Evolutionary conservation across 2,888 invertebrate genomes (phyloP), one percentile per base, ranked within the genome.

Genomic region (Cantharis lateralis): DNA sequence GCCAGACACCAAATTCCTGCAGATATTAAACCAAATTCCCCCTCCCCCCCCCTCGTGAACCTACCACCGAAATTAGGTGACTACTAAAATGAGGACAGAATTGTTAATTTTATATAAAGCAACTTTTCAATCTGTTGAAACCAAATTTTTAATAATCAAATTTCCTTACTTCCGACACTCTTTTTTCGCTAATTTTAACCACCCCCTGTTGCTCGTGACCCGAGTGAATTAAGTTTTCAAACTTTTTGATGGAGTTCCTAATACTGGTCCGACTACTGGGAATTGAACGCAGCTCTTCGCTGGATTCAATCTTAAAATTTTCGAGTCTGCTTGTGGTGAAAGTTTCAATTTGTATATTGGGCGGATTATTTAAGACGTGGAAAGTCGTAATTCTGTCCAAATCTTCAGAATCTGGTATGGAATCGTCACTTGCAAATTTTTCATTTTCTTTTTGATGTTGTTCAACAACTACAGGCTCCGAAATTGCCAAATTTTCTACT

Each of bases 321-420:
- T 13, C n/a, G 10, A 66, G 16, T 15, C n/a, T 48, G 16, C 16
- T 18, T 11, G 11, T 63, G 10, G 11, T 63, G 10, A 2, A 63
- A 11, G 63, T 18, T 18, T 18, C 15, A 11, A 16, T 63, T 15
- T 15, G 18, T 10, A 11, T 18, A 18, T 63, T 63, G 48, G 75
- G 70, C 2, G 74, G 26, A 70, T 76, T 78, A 68, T 79, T 82
- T 28, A 84, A 78, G 20, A 85, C 80, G 28, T 85, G 83, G 68
- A 83, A 85, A 0, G 84, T 82, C 62, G 82, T 81, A 62, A 84
- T 82, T 18, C 84, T 78, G 62, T 85, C 85, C 13, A 85, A 73
- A 2, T 83, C 82, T 72, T 84, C 81, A 68, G 82, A 83, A 68
- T 77, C 66, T 9, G 71, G 5, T 18, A 32, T 9, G 1, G 13